phyloP scores from a whole-genome alignment of 2,797 vertebrate species.

The Eidolon dupreanum region DNA sequence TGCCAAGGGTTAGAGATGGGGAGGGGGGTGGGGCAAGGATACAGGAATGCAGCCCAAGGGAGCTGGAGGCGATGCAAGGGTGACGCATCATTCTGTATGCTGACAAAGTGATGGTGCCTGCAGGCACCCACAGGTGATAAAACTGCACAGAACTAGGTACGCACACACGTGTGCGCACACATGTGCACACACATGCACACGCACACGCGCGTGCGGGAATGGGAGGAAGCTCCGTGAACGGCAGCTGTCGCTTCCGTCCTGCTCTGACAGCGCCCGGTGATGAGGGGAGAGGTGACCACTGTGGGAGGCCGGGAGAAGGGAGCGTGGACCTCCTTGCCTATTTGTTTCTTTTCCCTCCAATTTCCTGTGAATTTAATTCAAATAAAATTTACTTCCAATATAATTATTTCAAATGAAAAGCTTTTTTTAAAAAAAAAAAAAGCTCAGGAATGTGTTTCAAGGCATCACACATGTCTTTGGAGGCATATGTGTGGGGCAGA shows the following conservation, averaged over 20 bases:
- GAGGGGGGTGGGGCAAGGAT: no score
- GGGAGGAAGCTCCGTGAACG: not conserved
- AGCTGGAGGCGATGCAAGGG: not conserved
- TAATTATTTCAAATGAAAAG: not conserved
- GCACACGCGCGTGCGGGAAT: not conserved
- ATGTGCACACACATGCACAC: not conserved
- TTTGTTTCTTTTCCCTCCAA: not conserved
- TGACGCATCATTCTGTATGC: not conserved
- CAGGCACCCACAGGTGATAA: accelerated
- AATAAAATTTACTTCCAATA: no score
- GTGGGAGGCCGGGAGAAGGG: not conserved
- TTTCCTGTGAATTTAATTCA: not conserved
- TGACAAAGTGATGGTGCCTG: not conserved
- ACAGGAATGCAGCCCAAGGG: accelerated
- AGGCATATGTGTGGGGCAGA: not conserved
- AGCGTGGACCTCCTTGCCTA: no score
- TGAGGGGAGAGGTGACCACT: accelerated
- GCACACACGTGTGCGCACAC: accelerated
- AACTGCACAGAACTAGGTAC: not conserved
- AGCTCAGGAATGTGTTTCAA: not conserved
- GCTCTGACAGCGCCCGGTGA: not conserved
- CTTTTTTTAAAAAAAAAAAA: not conserved
- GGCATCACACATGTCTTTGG: not conserved
- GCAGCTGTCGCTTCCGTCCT: accelerated
- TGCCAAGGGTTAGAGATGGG: not conserved